Conservation (phyloP, 2,888 invertebrate genomes). For the Cephus runcator region DNA sequence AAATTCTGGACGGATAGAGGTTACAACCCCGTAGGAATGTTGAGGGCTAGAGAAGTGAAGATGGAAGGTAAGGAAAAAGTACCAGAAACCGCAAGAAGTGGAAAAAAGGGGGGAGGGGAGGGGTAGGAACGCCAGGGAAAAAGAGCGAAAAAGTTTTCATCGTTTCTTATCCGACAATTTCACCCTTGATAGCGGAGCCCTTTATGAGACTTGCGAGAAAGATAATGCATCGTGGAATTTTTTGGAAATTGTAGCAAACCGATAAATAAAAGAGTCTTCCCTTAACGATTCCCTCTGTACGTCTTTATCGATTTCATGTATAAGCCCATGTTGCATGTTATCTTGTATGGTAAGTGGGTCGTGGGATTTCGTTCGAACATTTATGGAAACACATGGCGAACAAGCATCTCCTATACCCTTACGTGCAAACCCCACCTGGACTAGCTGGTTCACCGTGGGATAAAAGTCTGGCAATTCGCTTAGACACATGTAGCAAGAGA, state of each 20-base stretch:
- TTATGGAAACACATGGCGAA: constrained; percentile 44
- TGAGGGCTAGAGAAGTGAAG: neutral
- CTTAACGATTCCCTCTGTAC: neutral
- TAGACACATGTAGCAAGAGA: neutral
- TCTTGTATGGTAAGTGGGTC: constrained; percentile 22
- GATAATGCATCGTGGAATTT: neutral
- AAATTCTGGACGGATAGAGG: neutral
- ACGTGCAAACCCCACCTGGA: neutral
- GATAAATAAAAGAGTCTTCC: neutral
- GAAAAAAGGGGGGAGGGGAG: neutral
- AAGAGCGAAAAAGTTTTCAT: neutral
- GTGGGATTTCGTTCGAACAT: constrained; percentile 42
- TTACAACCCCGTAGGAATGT: neutral
- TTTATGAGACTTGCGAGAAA: neutral
- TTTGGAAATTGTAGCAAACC: neutral
- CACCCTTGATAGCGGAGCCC: neutral
- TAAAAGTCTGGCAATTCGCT: neutral
- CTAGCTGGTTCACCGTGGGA: neutral
- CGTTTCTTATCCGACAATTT: neutral
- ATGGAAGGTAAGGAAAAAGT: neutral
- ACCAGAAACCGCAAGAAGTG: neutral
- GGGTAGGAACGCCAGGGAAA: neutral
- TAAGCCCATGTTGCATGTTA: neutral
- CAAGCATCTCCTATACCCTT: constrained; percentile 29
- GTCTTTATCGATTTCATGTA: constrained; percentile 30